These are phyloP conservation scores for Sicus ferrugineus DNA, from an alignment of 2,888 invertebrate genomes.

Conservation along the genomic window DNA sequence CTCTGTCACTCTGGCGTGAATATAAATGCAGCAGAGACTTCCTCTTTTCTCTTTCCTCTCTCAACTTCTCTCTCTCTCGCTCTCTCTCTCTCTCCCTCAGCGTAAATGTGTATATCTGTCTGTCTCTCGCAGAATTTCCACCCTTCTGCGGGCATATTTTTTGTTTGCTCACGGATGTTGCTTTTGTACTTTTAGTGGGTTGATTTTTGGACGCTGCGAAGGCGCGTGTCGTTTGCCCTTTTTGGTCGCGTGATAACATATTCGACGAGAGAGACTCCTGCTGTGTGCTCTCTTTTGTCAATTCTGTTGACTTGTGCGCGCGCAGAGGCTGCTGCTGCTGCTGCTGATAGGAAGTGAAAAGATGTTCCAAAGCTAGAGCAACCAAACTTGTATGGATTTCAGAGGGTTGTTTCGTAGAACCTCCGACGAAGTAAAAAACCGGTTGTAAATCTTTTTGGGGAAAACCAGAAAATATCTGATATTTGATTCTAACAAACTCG, in stretches of 20 bases:
- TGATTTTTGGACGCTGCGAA: neutral
- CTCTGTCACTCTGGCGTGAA: slow-evolving; percentile 14
- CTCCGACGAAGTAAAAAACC: too few relatives aligned
- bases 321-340: too few relatives aligned
- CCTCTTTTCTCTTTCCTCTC: neutral
- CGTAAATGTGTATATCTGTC: slow-evolving; percentile 6
- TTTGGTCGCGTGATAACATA: slow-evolving; percentile 19
- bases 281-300: neutral
- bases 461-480: too few relatives aligned
- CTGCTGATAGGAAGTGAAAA: neutral
- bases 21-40: neutral
- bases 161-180: neutral
- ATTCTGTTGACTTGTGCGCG: slow-evolving; percentile 3
- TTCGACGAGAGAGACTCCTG: slow-evolving; percentile 1
- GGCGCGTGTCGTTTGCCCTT: slow-evolving; percentile 29
- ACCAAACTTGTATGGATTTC: too few relatives aligned
- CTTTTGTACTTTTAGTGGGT: neutral
- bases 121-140: neutral
- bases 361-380: neutral
- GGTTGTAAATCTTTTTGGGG: too few relatives aligned
- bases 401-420: too few relatives aligned
- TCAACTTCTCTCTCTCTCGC: slow-evolving; percentile 20
- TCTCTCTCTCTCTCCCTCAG: slow-evolving; percentile 20
- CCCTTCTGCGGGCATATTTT: neutral
- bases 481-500: too few relatives aligned